These are phyloP conservation scores for Phylloscopus trochilus DNA, from an alignment of 2,113 vertebrate species.

Conservation along the genomic window DNA sequence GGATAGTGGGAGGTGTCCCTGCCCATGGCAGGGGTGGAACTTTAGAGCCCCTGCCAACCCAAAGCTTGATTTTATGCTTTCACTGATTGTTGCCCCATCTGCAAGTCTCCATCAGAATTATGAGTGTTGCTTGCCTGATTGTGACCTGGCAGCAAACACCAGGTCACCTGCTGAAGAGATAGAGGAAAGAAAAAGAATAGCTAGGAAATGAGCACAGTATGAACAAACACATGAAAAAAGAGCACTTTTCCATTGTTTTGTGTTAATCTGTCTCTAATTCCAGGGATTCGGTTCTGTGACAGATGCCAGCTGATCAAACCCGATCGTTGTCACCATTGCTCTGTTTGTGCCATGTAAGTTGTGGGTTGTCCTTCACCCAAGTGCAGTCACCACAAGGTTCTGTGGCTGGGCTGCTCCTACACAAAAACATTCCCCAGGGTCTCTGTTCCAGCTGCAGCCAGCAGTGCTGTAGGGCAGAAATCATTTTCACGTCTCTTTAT, in stretches of 20 bases:
- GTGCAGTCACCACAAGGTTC: neutral
- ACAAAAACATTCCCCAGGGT: neutral
- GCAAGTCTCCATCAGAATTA: neutral
- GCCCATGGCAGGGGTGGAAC: neutral
- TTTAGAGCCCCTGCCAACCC: neutral
- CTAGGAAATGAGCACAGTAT: neutral
- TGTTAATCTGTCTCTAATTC: conserved; percentile 42
- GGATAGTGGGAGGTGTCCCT: neutral
- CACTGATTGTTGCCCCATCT: neutral
- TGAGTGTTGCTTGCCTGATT: neutral
- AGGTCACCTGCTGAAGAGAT: neutral
- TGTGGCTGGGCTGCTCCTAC: neutral
- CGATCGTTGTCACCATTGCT: conserved; percentile 97
- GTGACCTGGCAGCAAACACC: neutral
- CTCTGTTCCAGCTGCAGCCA: neutral
- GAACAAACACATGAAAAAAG: too few relatives aligned
- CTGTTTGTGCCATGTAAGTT: conserved; percentile 95
- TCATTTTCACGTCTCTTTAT: neutral
- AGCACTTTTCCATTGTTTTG: neutral
- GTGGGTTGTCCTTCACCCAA: neutral
- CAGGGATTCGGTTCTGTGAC: conserved; percentile 96
- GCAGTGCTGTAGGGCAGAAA: neutral
- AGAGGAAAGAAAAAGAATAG: neutral
- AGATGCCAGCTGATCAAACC: conserved; percentile 96
- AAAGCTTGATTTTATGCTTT: neutral